Base-by-base conservation (phyloP, 1,140 invertebrate species). In the Drosophila punjabiensis region DNA sequence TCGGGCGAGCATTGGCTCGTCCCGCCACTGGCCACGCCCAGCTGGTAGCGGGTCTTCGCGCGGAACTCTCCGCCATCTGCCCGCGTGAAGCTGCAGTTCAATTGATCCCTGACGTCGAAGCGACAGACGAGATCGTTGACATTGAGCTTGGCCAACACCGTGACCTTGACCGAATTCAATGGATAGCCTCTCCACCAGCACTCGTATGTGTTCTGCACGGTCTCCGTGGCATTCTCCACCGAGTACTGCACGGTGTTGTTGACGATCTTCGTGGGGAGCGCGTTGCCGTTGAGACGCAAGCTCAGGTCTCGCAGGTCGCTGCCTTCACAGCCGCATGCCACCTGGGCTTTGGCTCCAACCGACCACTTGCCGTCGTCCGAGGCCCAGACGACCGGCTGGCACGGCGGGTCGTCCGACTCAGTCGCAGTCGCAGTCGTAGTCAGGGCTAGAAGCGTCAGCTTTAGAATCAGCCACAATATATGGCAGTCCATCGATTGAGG, bases 141-240 rank as follows among this genome's bases (percentile, higher is more conserved):
- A 1, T 67, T 28, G 8, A 67, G 60, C n/a, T 1, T 11, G 32
- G 64, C 4, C 1, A 33, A 16, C 8, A 64, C 64, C 8, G 2
- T 13, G 20, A 67, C 35, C 1, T 0, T 5, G 13, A 30, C 7
- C 0, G 8, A 13, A 0, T 0, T 0, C 13, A n/a, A 0, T 4
- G 1, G 4, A 9, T 1, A 0, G 0, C 1, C 13, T 5, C 63
- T 5, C 14, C 8, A 28, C 13, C 6, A 7, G 20, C 64, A 67
- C 59, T 35, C 20, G 60, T 30, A 64, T 13, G 8, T 1, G n/a
- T 7, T 4, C 11, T 18, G 14, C 14, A 8, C 20, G 11, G 5
- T 10, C 30, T 66, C 18, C 56, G 16, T 43, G 56, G 35, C 24
- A 0, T 4, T 41, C 11, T 2, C 2, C 7, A 9, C 4, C 3